Percentiles rank a stretch among this genome's conserved stretches.
These are phyloP conservation scores for Actinostola sp. DNA, from an alignment of 92 coral and sea anemone species.

Conservation along the genomic window DNA sequence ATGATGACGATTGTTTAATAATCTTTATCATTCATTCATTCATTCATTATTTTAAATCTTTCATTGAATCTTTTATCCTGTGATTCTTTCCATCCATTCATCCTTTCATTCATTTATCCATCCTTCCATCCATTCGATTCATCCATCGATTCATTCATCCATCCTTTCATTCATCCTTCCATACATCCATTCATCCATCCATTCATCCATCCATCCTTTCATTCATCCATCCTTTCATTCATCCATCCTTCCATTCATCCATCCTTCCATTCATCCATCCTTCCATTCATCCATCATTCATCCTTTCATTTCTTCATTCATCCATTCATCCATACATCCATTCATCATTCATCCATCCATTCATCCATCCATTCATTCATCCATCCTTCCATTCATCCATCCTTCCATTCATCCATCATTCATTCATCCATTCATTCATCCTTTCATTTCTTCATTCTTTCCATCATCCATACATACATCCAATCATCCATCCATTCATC, in stretches of 20 bases:
- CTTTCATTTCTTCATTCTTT: neutral
- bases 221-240: neutral
- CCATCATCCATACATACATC: neutral
- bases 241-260: neutral
- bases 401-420: neutral
- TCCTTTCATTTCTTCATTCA: neutral
- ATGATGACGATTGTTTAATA: too few species aligned
- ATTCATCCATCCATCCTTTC: neutral
- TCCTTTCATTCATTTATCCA: neutral
- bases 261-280: neutral
- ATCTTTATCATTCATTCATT: neutral
- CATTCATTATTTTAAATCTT: neutral
- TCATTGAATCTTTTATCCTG: too few species aligned
- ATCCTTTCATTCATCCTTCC: neutral
- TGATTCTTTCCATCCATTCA: neutral
- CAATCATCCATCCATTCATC: neutral
- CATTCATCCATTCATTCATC: constrained; percentile 3
- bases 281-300: neutral
- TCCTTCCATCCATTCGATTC: neutral
- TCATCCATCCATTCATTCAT: neutral
- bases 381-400: neutral
- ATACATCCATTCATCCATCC: neutral
- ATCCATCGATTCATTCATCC: neutral
- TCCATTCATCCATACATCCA: neutral
- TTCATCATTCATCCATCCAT: neutral